Base-by-base conservation (phyloP, 2,888 invertebrate genomes). In the Scaptomyza tumidula region DNA sequence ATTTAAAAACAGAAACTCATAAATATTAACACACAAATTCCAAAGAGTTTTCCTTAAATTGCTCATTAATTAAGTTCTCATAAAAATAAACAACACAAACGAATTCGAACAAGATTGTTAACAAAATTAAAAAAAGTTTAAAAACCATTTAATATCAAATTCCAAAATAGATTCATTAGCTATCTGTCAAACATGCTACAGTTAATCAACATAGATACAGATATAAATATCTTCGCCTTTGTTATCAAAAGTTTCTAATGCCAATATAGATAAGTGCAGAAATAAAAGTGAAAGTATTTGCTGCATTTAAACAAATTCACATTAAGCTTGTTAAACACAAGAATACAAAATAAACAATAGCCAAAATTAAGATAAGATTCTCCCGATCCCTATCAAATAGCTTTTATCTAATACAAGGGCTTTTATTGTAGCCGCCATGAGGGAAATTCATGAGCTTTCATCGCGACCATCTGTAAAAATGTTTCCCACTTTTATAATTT, bases 321-420 rank as follows among this genome's bases (percentile, higher is more conserved):
- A 84, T 71, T 56, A 58, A 84, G 75, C 71, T 68, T 70, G 64
- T 74, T 54, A 53, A 71, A 59, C 58, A 61, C 48, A 19, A 66
- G 71, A 63, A 63, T 71, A 68, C 62, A 46, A 80, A 75, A 84
- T 71, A 71, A 85, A 85, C 71, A 81, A 63, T 57, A 29, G 50
- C 50, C 27, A 66, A 71, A 63, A 63, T 71, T 65, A 48, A 68
- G 75, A 80, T 84, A 80, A 63, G 52, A 27, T 41, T 33, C 9
- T 24, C 9, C 5, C 4, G 4, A 64, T 29, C 35, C 44, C 9
- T n/a, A 41, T 60, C 65, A n/a, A 24, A 13, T 64, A 43, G 57
- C 24, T 33, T 31, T 14, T 74, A 55, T 29, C 19, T 19, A 2
- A 19, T 19, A 2, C 1, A 19, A 29, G 7, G 29, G 24, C 29